These are phyloP conservation scores for Electrophaes corylata DNA, from an alignment of 2,888 invertebrate genomes.

Conservation along the genomic window DNA sequence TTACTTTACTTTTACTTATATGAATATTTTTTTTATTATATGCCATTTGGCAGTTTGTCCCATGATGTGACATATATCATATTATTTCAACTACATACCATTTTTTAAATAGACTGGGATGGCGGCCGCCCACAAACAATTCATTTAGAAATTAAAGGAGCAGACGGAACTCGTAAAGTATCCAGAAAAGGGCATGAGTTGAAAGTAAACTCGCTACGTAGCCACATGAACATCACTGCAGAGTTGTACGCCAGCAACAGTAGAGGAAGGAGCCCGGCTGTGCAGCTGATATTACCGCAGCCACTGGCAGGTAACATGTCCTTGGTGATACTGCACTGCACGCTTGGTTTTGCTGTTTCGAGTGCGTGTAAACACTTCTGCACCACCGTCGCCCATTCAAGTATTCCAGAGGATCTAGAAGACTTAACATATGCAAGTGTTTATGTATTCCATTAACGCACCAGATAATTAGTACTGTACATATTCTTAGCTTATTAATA, in stretches of 20 bases:
- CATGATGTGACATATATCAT: no score
- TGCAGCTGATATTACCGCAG: not conserved
- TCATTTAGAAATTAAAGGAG: constrained; percentile 55
- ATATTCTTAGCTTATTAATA: no score
- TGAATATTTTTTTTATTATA: no score
- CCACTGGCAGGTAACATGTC: not conserved
- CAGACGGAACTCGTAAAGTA: constrained; percentile 50
- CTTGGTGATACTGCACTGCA: not conserved
- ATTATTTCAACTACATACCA: no score
- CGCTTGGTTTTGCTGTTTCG: not conserved
- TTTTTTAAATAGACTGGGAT: constrained; percentile 59
- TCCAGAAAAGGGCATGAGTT: constrained; percentile 60
- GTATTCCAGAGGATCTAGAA: no score
- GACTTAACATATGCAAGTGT: no score
- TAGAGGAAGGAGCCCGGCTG: constrained; percentile 54
- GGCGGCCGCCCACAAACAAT: constrained; percentile 64
- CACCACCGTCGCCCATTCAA: not conserved
- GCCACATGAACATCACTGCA: constrained; percentile 57
- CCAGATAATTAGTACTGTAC: no score
- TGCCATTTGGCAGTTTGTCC: no score
- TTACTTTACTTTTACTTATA: no score
- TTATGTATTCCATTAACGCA: no score
- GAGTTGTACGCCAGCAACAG: constrained; percentile 58
- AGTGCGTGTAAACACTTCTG: not conserved
- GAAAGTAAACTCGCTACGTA: constrained; percentile 49